These are phyloP conservation scores for Papilio protenor DNA, from an alignment of 2,888 invertebrate genomes.

Conservation along the genomic window DNA sequence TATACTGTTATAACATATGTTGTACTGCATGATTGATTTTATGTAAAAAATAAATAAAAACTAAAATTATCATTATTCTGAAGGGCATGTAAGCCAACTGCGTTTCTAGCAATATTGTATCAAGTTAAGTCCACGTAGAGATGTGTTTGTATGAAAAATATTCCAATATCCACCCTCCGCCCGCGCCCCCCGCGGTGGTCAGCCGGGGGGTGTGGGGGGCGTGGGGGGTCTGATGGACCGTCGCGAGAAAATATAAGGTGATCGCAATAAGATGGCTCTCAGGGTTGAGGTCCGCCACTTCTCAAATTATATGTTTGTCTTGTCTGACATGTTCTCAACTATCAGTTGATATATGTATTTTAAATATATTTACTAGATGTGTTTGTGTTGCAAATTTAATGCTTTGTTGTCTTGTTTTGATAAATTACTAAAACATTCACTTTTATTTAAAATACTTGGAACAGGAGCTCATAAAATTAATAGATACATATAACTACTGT, in stretches of 20 bases:
- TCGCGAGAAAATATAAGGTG: slow-evolving; percentile 66
- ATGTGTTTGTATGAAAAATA: slow-evolving; percentile 85
- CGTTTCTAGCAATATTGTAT: slow-evolving; percentile 77
- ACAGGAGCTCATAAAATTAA: too few relatives aligned
- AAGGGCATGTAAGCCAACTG: slow-evolving; percentile 63
- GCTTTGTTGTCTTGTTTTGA: background rate
- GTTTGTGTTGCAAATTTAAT: slow-evolving; percentile 2
- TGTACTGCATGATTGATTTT: background rate
- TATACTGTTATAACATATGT: too few relatives aligned
- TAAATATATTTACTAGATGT: background rate
- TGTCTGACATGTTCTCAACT: slow-evolving; percentile 44
- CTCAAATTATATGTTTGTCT: slow-evolving; percentile 45
- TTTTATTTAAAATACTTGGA: too few relatives aligned
- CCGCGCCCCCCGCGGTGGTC: slow-evolving; percentile 50
- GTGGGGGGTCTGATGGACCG: slow-evolving; percentile 48
- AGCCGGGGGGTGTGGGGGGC: slow-evolving; percentile 23
- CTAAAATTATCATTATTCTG: background rate
- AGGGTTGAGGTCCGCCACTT: slow-evolving; percentile 45
- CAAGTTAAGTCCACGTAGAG: slow-evolving; percentile 82
- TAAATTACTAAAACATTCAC: background rate
- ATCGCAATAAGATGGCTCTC: slow-evolving; percentile 65
- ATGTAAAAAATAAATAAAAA: background rate
- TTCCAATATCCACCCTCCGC: slow-evolving; percentile 76
- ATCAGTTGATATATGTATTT: background rate
- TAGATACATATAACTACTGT: too few relatives aligned